Percentiles rank a stretch among this genome's conserved stretches.
Evolutionary conservation across 23 tunicate genomes (phyloP).

Genomic region (Oikopleura dioica): DNA sequence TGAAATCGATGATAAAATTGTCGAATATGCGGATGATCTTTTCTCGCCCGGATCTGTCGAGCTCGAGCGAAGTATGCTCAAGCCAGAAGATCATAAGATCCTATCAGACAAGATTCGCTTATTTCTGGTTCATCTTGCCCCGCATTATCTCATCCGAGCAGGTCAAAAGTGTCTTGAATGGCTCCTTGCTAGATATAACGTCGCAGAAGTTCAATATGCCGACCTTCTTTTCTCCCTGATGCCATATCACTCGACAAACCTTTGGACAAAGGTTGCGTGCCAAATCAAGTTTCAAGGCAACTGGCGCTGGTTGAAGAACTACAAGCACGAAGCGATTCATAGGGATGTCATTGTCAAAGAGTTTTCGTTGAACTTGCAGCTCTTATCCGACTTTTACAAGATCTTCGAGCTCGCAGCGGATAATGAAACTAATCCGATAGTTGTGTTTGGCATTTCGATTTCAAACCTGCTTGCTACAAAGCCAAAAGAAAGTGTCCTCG

Average conservation of each 20-base stretch:
- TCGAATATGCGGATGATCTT: background rate
- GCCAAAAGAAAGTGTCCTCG: background rate
- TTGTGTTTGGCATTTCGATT: background rate
- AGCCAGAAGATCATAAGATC: background rate
- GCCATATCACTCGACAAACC: background rate
- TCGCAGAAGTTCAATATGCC: background rate
- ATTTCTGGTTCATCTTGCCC: background rate
- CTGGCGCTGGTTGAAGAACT: background rate
- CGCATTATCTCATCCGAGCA: background rate
- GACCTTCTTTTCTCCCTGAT: background rate
- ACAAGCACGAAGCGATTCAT: background rate
- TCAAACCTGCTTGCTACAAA: background rate
- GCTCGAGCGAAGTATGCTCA: background rate
- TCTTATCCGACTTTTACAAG: background rate
- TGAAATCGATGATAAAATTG: background rate
- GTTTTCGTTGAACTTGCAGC: background rate
- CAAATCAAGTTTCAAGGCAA: background rate
- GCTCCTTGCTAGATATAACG: background rate
- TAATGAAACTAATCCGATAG: background rate
- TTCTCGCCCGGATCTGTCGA: background rate
- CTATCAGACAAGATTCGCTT: background rate
- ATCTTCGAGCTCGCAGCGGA: background rate
- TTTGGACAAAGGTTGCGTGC: background rate
- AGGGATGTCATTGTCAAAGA: background rate
- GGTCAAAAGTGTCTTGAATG: conserved; percentile 1